These are phyloP conservation scores for Meganola albula DNA, from an alignment of 2,888 invertebrate genomes.

Conservation along the genomic window DNA sequence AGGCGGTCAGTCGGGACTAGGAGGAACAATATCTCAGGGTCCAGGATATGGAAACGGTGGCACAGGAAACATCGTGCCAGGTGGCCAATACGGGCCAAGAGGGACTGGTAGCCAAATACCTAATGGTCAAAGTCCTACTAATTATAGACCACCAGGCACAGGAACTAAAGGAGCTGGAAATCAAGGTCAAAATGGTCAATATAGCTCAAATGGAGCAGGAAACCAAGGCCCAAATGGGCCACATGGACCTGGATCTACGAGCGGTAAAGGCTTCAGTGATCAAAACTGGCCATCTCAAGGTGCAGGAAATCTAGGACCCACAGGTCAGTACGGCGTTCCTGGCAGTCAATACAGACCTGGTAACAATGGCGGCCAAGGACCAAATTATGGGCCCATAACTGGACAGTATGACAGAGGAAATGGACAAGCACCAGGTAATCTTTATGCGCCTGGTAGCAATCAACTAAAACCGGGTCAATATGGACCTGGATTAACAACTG, in stretches of 20 bases:
- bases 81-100: slow-evolving; percentile 7
- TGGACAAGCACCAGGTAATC: slow-evolving; percentile 9
- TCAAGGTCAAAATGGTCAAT: slow-evolving; percentile 5
- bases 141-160: not conserved
- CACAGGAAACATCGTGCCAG: not conserved
- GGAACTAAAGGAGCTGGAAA: not conserved
- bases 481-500: slow-evolving; percentile 9
- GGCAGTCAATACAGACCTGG: slow-evolving; percentile 11
- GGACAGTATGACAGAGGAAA: no score
- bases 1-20: slow-evolving; percentile 2
- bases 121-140: slow-evolving; percentile 3
- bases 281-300: no score
- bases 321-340: slow-evolving; percentile 9
- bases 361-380: no score
- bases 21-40: not conserved
- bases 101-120: slow-evolving; percentile 3
- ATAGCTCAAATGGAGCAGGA: slow-evolving; percentile 10
- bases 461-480: slow-evolving; percentile 16
- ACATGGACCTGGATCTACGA: slow-evolving; percentile 8
- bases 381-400: no score
- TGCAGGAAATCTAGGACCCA: not conserved
- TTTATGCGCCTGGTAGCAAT: slow-evolving; percentile 6
- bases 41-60: slow-evolving; percentile 3
- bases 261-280: no score
- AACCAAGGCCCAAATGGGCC: slow-evolving; percentile 9